phyloP scores from a whole-genome alignment of 2,888 invertebrate genomes.

The Drosophila borealis region DNA sequence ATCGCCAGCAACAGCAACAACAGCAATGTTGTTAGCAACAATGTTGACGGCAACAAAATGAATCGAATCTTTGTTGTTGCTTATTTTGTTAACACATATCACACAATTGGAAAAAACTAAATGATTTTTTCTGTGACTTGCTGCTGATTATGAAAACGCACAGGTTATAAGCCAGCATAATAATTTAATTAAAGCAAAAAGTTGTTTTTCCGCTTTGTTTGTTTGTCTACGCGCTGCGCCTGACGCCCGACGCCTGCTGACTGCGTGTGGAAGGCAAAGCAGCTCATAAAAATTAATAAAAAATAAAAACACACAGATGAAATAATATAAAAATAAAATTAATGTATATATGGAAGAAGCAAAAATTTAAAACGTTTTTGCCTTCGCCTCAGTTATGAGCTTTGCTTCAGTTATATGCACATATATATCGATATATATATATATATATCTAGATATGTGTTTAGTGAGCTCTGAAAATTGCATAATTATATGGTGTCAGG shows the following conservation, averaged over 20 bases:
- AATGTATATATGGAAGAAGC: conserved; percentile 20
- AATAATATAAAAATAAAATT: conserved; percentile 13
- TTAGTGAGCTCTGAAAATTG: conserved; percentile 28
- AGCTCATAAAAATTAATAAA: conserved; percentile 50
- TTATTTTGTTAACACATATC: conserved; percentile 26
- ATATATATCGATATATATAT: conserved; percentile 1
- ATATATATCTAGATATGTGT: background rate
- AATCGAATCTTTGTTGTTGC: background rate
- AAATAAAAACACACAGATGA: conserved; percentile 11
- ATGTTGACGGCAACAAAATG: conserved; percentile 31
- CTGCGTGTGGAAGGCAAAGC: conserved; percentile 53
- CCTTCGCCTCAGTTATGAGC: conserved; percentile 31
- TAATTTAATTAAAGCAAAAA: conserved; percentile 69
- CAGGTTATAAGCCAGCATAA: conserved; percentile 55
- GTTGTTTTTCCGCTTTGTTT: conserved; percentile 69
- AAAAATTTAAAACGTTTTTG: conserved; percentile 33
- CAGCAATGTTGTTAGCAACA: conserved; percentile 43
- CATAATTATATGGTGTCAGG: conserved; percentile 49
- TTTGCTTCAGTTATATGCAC: conserved; percentile 6
- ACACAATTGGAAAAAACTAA: background rate
- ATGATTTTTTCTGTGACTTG: conserved; percentile 14
- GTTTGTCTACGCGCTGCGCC: conserved; percentile 30
- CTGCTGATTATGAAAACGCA: conserved; percentile 49
- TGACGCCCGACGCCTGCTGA: too few relatives aligned
- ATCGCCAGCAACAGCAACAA: conserved; percentile 28